A percentile compares a stretch with the other conserved stretches of the same genome.
Conservation (phyloP, 2,797 vertebrate genomes). For the Gymnoscopelus braueri region DNA sequence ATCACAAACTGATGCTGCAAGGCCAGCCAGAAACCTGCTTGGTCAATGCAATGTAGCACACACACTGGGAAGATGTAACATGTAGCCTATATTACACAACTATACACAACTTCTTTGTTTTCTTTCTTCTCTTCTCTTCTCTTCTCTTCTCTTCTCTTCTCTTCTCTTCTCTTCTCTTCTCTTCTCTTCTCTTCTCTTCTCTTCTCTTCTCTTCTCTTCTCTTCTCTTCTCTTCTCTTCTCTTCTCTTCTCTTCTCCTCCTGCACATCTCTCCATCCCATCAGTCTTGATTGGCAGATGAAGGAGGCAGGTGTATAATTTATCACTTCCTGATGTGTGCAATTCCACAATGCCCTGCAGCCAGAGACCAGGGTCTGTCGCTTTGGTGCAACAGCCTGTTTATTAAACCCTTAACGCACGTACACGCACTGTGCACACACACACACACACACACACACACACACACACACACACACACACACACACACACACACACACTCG, state of each 20-base stretch:
- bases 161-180: slow-evolving; percentile 1
- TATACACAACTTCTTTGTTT: no score
- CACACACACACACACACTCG: slow-evolving; percentile 26
- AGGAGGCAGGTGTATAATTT: slow-evolving; percentile 72
- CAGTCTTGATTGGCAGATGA: slow-evolving; percentile 72
- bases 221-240: no score
- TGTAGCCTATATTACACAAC: no score
- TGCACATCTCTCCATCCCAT: slow-evolving; percentile 46
- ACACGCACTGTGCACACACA: slow-evolving; percentile 3
- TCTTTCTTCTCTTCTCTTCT: neutral
- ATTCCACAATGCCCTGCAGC: slow-evolving; percentile 64
- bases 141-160: neutral
- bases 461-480: slow-evolving; percentile 7
- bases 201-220: no score
- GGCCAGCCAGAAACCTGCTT: no score
- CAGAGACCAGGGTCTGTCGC: slow-evolving; percentile 46
- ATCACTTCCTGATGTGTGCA: slow-evolving; percentile 69
- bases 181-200: neutral
- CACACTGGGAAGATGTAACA: no score
- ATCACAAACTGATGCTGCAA: no score
- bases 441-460: neutral
- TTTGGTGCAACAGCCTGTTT: slow-evolving; percentile 65
- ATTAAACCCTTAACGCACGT: slow-evolving; percentile 71
- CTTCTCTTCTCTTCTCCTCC: neutral
- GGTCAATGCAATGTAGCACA: neutral